Conservation (phyloP, 2,113 vertebrate species). For the Chionomys nivalis region DNA sequence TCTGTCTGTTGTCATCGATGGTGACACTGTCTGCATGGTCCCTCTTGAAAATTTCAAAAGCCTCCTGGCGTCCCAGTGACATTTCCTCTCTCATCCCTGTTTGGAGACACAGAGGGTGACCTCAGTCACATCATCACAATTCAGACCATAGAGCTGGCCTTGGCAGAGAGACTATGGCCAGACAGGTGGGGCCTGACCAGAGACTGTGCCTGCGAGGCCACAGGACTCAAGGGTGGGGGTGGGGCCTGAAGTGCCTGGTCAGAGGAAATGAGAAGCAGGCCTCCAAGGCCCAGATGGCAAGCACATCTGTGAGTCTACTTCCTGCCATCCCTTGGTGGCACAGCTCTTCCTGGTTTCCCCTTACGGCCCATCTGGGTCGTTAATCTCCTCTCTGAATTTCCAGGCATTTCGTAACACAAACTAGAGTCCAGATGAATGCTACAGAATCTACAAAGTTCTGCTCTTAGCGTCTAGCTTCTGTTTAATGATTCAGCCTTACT, state of each 20-base stretch:
- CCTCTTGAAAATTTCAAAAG: conserved; percentile 92
- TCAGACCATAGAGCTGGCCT: conserved; percentile 34
- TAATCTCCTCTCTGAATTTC: conserved; percentile 29
- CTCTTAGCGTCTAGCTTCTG: background rate
- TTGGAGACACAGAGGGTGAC: conserved; percentile 41
- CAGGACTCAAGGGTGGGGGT: conserved; percentile 14
- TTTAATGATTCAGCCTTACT: background rate
- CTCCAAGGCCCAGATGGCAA: background rate
- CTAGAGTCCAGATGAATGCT: background rate
- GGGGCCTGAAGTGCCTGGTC: conserved; percentile 39
- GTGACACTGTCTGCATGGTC: conserved; percentile 90
- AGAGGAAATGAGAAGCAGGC: conserved; percentile 73
- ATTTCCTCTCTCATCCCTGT: conserved; percentile 82
- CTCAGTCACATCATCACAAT: conserved; percentile 62
- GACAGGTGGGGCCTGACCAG: conserved; percentile 1
- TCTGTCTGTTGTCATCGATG: conserved; percentile 92
- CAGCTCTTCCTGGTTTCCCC: conserved; percentile 55
- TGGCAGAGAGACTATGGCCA: background rate
- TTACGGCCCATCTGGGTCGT: conserved; percentile 44
- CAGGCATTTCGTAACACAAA: conserved; percentile 22
- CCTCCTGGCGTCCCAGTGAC: conserved; percentile 92
- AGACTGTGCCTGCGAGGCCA: background rate
- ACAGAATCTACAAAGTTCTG: background rate
- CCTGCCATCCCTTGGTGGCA: conserved; percentile 49
- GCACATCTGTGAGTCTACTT: conserved; percentile 67